phyloP scores from a whole-genome alignment of 2,888 invertebrate species.

The Hartigia nigra region DNA sequence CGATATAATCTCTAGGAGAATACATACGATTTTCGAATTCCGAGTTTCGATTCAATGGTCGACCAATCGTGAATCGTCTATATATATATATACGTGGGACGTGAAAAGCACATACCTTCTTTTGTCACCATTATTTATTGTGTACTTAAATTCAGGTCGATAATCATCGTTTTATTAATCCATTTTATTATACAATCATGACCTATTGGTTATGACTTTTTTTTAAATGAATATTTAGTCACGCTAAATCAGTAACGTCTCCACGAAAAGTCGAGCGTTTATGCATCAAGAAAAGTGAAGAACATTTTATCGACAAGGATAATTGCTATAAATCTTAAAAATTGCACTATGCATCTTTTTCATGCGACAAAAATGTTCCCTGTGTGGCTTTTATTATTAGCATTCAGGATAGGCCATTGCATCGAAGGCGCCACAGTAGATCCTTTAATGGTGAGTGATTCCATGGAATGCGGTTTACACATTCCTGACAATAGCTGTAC shows the following conservation, averaged over 20 bases:
- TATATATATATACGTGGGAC: too few species aligned
- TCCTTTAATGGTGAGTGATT: constrained; percentile 50
- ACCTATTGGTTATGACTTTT: background rate
- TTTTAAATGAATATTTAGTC: background rate
- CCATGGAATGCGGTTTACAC: constrained; percentile 36
- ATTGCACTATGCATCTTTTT: constrained; percentile 42
- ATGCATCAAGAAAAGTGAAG: background rate
- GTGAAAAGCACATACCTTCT: too few species aligned
- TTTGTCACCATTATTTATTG: constrained; percentile 43
- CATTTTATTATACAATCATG: background rate
- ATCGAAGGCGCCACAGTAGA: constrained; percentile 34
- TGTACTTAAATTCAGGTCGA: constrained; percentile 37
- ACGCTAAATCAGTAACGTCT: background rate
- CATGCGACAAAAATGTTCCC: constrained; percentile 51
- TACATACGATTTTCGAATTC: constrained; percentile 10
- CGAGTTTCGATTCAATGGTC: constrained; percentile 6
- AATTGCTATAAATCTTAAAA: background rate
- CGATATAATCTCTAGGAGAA: background rate
- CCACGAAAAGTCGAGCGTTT: background rate
- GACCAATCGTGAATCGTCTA: background rate
- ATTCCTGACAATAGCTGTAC: background rate
- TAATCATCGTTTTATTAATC: background rate
- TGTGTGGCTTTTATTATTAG: constrained; percentile 34
- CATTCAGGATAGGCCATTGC: constrained; percentile 12
- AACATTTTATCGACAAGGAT: background rate